phyloP scores from a whole-genome alignment of 2,113 vertebrate genomes.

The Dicentrarchus labrax region DNA sequence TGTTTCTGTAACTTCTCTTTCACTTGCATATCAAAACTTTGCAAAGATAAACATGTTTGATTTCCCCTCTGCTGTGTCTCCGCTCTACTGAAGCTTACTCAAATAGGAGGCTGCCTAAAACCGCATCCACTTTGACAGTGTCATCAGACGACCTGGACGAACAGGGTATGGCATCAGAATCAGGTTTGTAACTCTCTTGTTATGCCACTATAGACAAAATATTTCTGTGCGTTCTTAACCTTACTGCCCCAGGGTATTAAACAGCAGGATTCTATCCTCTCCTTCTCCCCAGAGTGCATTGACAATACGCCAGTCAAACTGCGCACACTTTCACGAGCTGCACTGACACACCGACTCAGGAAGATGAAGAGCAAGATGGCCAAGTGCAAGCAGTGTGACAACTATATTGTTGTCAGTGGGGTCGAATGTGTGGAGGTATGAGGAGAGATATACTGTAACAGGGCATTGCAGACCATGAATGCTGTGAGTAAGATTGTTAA shows the following conservation, averaged over 20 bases:
- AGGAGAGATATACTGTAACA: not conserved
- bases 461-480: not conserved
- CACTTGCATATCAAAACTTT: not conserved
- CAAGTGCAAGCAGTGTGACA: slow-evolving; percentile 94
- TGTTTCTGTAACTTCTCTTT: slow-evolving; percentile 12
- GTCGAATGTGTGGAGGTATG: slow-evolving; percentile 94
- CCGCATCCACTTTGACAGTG: slow-evolving; percentile 84
- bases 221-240: not conserved
- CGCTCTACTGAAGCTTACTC: slow-evolving; percentile 68
- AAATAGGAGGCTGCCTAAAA: slow-evolving; percentile 82
- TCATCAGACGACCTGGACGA: slow-evolving; percentile 93
- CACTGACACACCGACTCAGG: slow-evolving; percentile 88
- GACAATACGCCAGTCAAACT: slow-evolving; percentile 80
- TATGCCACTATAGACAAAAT: not conserved
- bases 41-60: not conserved
- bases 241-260: not conserved
- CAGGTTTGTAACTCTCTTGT: slow-evolving; percentile 76
- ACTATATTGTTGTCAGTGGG: slow-evolving; percentile 91
- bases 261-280: not conserved
- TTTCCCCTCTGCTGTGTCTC: slow-evolving; percentile 23
- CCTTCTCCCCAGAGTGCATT: slow-evolving; percentile 76
- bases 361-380: slow-evolving; percentile 90
- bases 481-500: not conserved
- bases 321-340: slow-evolving; percentile 84
- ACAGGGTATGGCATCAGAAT: slow-evolving; percentile 80